Percentiles rank a stretch among this genome's conserved stretches.
Conservation (phyloP, 2,113 vertebrate genomes). For the Strigops habroptila region DNA sequence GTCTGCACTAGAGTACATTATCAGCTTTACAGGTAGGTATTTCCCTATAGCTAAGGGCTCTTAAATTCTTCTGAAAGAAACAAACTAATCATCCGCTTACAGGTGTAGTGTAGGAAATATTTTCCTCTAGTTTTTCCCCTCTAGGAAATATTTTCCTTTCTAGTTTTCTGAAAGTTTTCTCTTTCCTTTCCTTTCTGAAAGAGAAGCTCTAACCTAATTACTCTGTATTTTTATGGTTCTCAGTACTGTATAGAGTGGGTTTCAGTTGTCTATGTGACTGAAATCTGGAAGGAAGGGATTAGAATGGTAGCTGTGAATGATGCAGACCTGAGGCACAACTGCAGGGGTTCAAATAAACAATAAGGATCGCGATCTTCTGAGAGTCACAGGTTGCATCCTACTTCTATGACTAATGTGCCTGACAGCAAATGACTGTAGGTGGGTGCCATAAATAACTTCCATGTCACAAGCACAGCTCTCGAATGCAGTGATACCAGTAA, state of each 20-base stretch:
- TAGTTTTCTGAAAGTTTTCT: background rate
- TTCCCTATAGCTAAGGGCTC: background rate
- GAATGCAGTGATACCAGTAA: accelerated
- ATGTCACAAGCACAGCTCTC: background rate
- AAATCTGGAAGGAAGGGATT: background rate
- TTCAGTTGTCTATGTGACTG: background rate
- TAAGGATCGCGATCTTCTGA: background rate
- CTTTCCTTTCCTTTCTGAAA: too few species aligned
- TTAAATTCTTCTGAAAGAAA: background rate
- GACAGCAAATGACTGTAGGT: background rate
- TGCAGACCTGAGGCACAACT: background rate
- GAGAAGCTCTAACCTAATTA: background rate
- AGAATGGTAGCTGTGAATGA: background rate
- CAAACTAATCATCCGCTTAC: background rate
- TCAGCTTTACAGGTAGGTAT: background rate
- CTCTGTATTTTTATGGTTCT: background rate
- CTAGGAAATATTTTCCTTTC: background rate
- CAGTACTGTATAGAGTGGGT: background rate
- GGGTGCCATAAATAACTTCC: background rate
- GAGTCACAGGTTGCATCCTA: background rate
- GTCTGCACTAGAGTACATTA: background rate
- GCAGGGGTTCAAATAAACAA: background rate
- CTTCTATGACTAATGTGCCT: background rate
- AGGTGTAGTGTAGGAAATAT: background rate
- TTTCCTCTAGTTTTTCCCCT: background rate